Base-by-base conservation (phyloP, 1,140 invertebrate genomes). In the Andrena cerasifolii region DNA sequence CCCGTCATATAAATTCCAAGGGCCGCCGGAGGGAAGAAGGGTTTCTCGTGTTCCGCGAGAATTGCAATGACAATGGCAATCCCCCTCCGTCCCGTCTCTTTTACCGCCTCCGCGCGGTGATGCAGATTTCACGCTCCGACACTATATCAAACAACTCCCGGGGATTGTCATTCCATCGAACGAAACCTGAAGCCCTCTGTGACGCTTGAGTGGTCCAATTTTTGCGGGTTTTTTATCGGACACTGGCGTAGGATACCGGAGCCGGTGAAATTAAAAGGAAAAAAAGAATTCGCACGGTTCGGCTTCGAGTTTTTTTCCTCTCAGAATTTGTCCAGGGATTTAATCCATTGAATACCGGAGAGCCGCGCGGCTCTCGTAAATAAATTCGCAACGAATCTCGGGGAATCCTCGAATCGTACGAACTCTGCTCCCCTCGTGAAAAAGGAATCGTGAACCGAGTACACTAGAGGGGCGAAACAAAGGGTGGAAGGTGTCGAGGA, bases 1-100 rank as follows among this genome's bases (percentile, higher is more conserved):
- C n/a, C 3, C 21, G 21, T 28, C 63, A 45, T 79, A 70, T 65
- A 79, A 79, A 73, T 78, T 78, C 79, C 47, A 49, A 40, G 7
- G 10, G 7, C 28, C 33, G 1, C 5, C 21, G 24, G 0, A 12
- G 12, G 14, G 33, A 12, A 26, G 6, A 45, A 51, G 36, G 49
- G 28, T 53, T 31, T 36, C 59, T 8, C 12, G 0, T 62, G 43
- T 65, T 61, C 66, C 43, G 5, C 24, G 36, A 51, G 24, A 51
- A 66, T 43, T 21, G 10, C 40, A 6, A 33, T 10, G 36, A 47
- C 21, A 49, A 24, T 16, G 0, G 10, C 6, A 21, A 40, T 40
- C 36, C 36, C 10, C 36, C 4, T 40, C 36, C 4, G 4, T 10
- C 10, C 10, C 10, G 3, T 40, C 10, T 40, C 4, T 10, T 40